Base-by-base conservation (phyloP, 2,797 vertebrate genomes). In the Argyrosomus regius region DNA sequence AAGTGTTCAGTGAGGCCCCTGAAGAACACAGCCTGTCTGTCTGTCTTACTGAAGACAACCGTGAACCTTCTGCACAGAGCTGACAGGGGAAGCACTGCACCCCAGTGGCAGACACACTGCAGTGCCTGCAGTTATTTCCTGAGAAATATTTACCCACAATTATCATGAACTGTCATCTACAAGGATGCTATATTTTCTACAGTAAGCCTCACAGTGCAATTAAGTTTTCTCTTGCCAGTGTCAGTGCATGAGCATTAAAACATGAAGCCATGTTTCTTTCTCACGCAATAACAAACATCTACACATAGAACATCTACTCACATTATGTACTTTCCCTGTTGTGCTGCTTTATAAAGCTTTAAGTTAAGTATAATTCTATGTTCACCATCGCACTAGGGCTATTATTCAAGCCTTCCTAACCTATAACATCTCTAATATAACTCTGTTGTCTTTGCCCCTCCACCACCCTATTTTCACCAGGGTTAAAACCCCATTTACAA, bases 31-130 rank as follows among this genome's bases (percentile, higher is more conserved):
- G 16, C 26, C n/a, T 64, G 26, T 6, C 8, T 48, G 22, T 26
- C 10, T n/a, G 18, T 45, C 28, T 48, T 3, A 13, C 26, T n/a
- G 24, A 22, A 5, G 20, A 22, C 26, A 14, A 39, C 22, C 31
- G 46, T 6, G 8, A 41, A 24, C 7, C 6, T 26, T 24, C 26
- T 62, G 22, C 6, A 49, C 16, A 17, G 49, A 28, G 43, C 20
- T 39, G 69, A 46, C 50, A 60, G 8, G 45, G 53, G 69, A 64
- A 62, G 71, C 73, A 77, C 78, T 89, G 91, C 85, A 65, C 90
- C 86, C 90, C 83, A 78, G 89, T 89, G 88, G 87, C 35, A 46
- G 59, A 62, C 28, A 13, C 41, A 17, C 46, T 70, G 78, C 56
- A 77, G 76, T 83, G 81, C 6, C 18, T 41, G 22, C 28, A 31